Evolutionary conservation across 2,888 invertebrate species (phyloP).

Genomic region (Taphrorychus bicolor): DNA sequence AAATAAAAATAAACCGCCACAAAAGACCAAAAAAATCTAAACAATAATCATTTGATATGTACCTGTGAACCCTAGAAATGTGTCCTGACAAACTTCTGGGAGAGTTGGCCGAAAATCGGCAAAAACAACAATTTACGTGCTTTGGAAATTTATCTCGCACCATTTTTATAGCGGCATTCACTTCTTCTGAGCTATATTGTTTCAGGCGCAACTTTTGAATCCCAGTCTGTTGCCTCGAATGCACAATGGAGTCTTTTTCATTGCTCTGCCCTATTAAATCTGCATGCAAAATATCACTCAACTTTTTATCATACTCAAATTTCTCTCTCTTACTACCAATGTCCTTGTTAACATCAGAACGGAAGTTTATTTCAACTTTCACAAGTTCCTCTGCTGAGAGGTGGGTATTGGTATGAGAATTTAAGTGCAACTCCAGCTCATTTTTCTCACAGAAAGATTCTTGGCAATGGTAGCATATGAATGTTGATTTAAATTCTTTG

Average conservation of each 20-base stretch:
- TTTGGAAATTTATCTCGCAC: constrained; percentile 43
- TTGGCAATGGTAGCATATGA: background rate
- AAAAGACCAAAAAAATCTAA: too few relatives aligned
- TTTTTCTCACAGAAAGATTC: background rate
- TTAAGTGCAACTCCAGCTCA: background rate
- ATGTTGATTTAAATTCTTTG: background rate
- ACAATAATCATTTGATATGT: too few relatives aligned
- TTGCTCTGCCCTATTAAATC: too few relatives aligned
- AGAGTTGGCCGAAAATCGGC: constrained; percentile 48
- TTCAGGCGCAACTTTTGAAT: constrained; percentile 39
- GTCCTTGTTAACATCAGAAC: too few relatives aligned
- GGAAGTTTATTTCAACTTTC: background rate
- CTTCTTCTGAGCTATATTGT: constrained; percentile 45
- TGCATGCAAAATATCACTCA: too few relatives aligned
- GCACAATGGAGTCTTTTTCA: background rate
- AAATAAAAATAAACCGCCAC: too few relatives aligned
- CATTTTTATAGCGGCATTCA: constrained; percentile 47
- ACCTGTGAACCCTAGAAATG: constrained; percentile 53
- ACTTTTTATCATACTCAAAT: too few relatives aligned
- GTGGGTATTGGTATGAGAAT: background rate
- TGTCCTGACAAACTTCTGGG: constrained; percentile 50
- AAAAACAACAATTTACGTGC: constrained; percentile 48
- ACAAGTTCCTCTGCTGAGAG: background rate
- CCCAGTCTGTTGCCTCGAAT: background rate
- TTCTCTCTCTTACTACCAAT: too few relatives aligned